Conservation (phyloP, 2,888 invertebrate species). For the Perizoma flavofasciatum region DNA sequence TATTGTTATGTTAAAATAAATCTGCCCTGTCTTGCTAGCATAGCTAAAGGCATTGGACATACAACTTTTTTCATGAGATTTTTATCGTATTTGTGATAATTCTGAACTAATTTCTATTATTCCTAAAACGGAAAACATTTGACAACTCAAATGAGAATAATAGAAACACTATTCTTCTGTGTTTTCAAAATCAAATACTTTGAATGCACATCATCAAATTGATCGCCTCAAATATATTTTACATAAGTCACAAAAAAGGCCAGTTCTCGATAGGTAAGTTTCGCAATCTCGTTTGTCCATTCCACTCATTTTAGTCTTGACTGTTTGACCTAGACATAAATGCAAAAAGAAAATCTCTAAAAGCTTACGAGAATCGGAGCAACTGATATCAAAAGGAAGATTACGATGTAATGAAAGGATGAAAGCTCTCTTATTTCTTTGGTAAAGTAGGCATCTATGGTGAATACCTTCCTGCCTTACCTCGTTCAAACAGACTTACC, state of each 20-base stretch:
- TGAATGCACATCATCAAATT: background rate
- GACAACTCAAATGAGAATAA: too few relatives aligned
- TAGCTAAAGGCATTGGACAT: too few relatives aligned
- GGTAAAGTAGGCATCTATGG: slow-evolving; percentile 22
- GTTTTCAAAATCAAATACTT: too few relatives aligned
- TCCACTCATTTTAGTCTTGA: slow-evolving; percentile 33
- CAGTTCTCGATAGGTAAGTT: slow-evolving; percentile 22
- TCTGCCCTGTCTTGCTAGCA: too few relatives aligned
- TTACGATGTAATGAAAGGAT: slow-evolving; percentile 33
- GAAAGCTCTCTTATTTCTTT: slow-evolving; percentile 34
- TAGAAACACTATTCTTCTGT: too few relatives aligned
- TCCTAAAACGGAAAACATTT: too few relatives aligned
- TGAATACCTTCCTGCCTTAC: slow-evolving; percentile 26
- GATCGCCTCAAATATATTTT: slow-evolving; percentile 9
- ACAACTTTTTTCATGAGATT: too few relatives aligned
- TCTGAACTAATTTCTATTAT: too few relatives aligned
- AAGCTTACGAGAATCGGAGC: slow-evolving; percentile 26
- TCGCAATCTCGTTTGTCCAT: slow-evolving; percentile 31
- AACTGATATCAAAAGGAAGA: slow-evolving; percentile 31
- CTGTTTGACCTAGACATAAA: slow-evolving; percentile 23
- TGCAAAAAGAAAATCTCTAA: slow-evolving; percentile 14
- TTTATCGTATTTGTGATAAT: too few relatives aligned
- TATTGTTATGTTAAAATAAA: too few relatives aligned
- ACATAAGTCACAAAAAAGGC: slow-evolving; percentile 27
- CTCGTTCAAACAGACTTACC: slow-evolving; percentile 14